Evolutionary conservation across 2,113 vertebrate genomes (phyloP), one percentile per base, ranked within the genome.

Genomic region (Heteronetta atricapilla): DNA sequence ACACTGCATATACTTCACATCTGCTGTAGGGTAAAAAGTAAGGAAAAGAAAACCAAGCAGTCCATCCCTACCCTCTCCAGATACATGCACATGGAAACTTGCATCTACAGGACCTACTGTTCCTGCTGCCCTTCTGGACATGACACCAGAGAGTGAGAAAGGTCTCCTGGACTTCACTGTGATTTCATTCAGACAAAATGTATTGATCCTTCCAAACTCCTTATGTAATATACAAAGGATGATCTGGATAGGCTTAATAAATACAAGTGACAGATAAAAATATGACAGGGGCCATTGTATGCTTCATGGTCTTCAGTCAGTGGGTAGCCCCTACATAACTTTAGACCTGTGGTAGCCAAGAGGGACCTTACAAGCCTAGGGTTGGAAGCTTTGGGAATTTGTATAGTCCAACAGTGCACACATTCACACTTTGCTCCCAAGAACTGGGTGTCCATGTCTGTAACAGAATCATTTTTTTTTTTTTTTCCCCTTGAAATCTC

Each of bases 1-100:
- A 72, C n/a, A 38, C 29, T 56, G 33, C 26, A 89, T 92, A 76
- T 62, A 53, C 77, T 89, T 92, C 58, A 66, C 26, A 46, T 89
- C 36, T 85, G 21, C 66, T 92, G 44, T 38, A 96, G 83, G 69
- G 38, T 42, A 73, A 88, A 90, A 88, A 66, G 48, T 16, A 56
- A 84, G 16, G 68, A 82, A 84, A 94, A 76, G 13, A 16, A 82
- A 85, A 76, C 11, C 18, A 64, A 91, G 33, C 33, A 69, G 42
- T 26, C 10, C 18, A 5, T 6, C 26, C 18, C 17, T 8, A 18
- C 17, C 3, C 6, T 1, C 29, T 25, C 2, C 21, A 3, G 13
- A 21, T 16, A 69, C 13, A 44, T 0, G 0, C 13, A 13, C 72
- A 33, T 0, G 0, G 75, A 89, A 50, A 33, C 53, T 48, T 58